These are phyloP conservation scores for Drosophila histrio DNA, from an alignment of 2,888 invertebrate genomes.

Conservation along the genomic window DNA sequence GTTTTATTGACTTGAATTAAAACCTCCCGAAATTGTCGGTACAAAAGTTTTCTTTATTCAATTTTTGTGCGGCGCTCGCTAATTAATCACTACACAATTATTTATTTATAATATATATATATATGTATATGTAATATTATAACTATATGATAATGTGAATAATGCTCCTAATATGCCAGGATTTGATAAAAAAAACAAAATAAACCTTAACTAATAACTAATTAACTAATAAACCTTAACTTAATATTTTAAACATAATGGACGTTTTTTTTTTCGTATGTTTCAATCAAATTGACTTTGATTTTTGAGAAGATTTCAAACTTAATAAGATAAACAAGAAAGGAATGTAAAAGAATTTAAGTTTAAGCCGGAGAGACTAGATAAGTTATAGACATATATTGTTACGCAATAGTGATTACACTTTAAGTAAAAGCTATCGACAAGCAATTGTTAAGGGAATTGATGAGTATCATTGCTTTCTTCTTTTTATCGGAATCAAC, in stretches of 20 bases:
- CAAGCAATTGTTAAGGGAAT: neutral
- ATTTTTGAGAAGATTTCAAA: slow-evolving; percentile 15
- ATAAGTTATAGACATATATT: slow-evolving; percentile 5
- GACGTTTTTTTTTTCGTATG: slow-evolving; percentile 13
- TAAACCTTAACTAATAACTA: neutral
- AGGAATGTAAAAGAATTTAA: neutral
- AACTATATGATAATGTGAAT: slow-evolving; percentile 18
- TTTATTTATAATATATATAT: slow-evolving; percentile 22
- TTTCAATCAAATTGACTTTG: neutral
- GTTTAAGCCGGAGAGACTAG: neutral
- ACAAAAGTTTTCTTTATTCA: slow-evolving; percentile 64
- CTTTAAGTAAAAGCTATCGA: neutral
- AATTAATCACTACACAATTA: slow-evolving; percentile 15
- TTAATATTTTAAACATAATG: slow-evolving; percentile 18
- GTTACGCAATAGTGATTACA: neutral
- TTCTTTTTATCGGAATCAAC: neutral
- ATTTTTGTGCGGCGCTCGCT: slow-evolving; percentile 25
- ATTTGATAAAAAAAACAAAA: neutral
- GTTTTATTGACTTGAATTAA: too few species aligned
- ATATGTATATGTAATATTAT: slow-evolving; percentile 12
- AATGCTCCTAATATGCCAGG: slow-evolving; percentile 3
- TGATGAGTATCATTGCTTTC: slow-evolving; percentile 11
- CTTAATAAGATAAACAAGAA: neutral
- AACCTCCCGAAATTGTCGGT: slow-evolving; percentile 23
- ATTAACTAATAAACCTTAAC: neutral